Conservation (phyloP, 2,888 invertebrate genomes). For the Megalurothrips usitatus region DNA sequence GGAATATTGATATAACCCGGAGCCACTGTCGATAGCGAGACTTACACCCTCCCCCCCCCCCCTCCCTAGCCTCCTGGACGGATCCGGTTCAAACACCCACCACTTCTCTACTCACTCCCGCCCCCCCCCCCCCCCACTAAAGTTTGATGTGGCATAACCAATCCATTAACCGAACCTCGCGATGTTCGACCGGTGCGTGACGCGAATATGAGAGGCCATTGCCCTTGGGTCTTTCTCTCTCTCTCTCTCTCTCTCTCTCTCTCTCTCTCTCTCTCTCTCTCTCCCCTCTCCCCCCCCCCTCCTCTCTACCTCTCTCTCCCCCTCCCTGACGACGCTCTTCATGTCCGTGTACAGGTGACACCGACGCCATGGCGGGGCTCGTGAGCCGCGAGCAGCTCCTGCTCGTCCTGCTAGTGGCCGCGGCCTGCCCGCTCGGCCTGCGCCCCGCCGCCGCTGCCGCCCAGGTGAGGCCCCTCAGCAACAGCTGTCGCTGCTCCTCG, state of each 20-base stretch:
- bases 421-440: too few relatives aligned
- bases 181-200: not conserved
- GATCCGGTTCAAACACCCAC: not conserved
- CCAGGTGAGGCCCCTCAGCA: too few relatives aligned
- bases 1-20: slow-evolving; percentile 1
- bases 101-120: not conserved
- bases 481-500: too few relatives aligned
- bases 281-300: not conserved
- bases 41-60: not conserved
- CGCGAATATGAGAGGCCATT: not conserved
- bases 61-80: not conserved
- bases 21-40: not conserved
- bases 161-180: slow-evolving; percentile 9
- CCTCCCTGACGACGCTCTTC: too few relatives aligned
- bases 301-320: too few relatives aligned
- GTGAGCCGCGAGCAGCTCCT: too few relatives aligned
- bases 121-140: not conserved
- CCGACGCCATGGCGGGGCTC: too few relatives aligned
- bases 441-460: too few relatives aligned
- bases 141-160: not conserved
- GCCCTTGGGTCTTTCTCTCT: not conserved
- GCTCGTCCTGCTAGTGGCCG: too few relatives aligned
- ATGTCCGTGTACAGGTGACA: too few relatives aligned
- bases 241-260: not conserved
- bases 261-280: slow-evolving; percentile 1